Evolutionary conservation across 2,797 vertebrate species (phyloP).

Genomic region (Petrocephalus schoutedeni): DNA sequence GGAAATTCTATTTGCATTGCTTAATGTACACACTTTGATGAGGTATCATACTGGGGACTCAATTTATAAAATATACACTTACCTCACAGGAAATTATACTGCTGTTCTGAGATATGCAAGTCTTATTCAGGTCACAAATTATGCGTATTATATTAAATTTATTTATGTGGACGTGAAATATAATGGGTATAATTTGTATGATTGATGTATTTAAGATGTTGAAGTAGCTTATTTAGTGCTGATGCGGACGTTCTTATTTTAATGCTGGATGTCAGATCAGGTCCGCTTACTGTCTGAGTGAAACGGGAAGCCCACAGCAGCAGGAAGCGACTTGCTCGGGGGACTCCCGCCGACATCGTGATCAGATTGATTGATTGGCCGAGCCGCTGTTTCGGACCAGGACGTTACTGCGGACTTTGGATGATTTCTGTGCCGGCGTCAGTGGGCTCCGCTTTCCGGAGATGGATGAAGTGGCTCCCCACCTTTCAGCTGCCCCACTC

Average conservation of each 20-base stretch:
- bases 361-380: constrained; percentile 16
- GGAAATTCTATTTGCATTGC: neutral
- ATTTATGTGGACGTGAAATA: constrained; percentile 4
- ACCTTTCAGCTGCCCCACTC: neutral
- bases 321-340: neutral
- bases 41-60: neutral
- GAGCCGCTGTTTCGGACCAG: neutral
- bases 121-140: constrained; percentile 3
- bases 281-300: neutral
- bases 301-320: neutral
- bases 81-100: neutral
- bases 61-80: neutral
- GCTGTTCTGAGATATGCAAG: neutral
- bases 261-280: neutral
- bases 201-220: constrained; percentile 3
- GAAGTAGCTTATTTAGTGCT: neutral
- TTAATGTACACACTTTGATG: neutral
- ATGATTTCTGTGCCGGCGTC: neutral
- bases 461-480: neutral
- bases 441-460: neutral
- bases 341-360: neutral
- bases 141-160: neutral
- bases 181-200: constrained; percentile 6
- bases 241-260: neutral
- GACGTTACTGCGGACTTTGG: neutral